These are phyloP conservation scores for Monodelphis domestica DNA, from an alignment of 2,797 vertebrate species.

Conservation along the genomic window DNA sequence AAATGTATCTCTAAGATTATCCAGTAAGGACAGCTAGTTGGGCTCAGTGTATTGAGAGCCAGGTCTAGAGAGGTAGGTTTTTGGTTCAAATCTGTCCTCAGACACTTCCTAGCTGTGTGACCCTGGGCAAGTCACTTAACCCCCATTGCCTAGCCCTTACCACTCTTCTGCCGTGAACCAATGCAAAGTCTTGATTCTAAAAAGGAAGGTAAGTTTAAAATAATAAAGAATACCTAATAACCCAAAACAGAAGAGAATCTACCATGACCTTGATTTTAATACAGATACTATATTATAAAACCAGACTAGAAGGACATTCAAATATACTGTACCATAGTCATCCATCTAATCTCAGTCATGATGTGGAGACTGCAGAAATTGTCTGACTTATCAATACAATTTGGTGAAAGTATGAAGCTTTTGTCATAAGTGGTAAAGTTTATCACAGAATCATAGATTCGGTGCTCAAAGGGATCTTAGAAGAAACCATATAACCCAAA, in stretches of 20 bases:
- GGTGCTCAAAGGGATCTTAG: not conserved
- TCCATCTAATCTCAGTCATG: not conserved
- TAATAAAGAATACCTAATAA: no score
- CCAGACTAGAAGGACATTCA: not conserved
- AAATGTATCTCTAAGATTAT: not conserved
- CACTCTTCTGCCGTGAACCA: no score
- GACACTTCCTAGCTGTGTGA: not conserved
- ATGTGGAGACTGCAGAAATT: not conserved
- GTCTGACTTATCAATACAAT: not conserved
- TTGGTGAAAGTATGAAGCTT: not conserved
- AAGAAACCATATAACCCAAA: not conserved
- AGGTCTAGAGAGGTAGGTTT: no score
- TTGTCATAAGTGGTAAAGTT: not conserved
- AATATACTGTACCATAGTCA: not conserved
- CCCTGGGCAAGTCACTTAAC: not conserved
- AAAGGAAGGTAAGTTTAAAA: no score
- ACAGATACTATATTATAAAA: not conserved
- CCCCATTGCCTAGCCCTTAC: no score
- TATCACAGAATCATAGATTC: not conserved
- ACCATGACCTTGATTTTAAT: not conserved
- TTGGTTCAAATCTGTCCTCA: not conserved
- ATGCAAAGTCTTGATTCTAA: no score
- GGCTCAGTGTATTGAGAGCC: no score
- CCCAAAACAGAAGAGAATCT: not conserved
- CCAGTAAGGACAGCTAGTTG: no score